Evolutionary conservation across 2,113 vertebrate species (phyloP).

Genomic region (Sclerurus mexicanus): DNA sequence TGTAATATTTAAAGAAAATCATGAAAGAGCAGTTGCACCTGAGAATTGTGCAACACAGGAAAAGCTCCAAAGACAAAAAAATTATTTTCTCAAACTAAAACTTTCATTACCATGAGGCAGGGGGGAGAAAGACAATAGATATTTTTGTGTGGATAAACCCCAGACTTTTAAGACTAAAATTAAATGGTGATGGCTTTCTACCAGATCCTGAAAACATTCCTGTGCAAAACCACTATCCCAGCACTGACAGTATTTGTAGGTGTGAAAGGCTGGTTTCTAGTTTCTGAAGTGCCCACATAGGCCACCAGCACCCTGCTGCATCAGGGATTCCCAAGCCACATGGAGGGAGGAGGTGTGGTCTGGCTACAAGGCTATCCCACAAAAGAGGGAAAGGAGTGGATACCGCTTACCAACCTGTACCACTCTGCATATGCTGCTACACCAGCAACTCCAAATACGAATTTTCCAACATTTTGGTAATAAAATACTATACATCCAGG

Average conservation of each 20-base stretch:
- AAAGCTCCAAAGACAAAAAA: not conserved
- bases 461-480: not conserved
- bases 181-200: not conserved
- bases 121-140: not conserved
- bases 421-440: not conserved
- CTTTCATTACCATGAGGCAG: not conserved
- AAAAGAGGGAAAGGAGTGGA: not conserved
- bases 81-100: not conserved
- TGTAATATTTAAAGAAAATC: not conserved
- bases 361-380: not conserved
- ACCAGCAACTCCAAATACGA: not conserved
- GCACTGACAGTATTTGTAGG: not conserved
- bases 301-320: rapidly evolving
- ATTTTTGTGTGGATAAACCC: rapidly evolving
- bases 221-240: not conserved
- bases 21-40: not conserved
- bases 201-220: not conserved
- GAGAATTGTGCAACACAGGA: not conserved
- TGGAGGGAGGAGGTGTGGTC: not conserved
- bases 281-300: not conserved
- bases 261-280: not conserved
- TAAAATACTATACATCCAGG: not conserved
- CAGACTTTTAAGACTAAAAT: not conserved
- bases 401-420: not conserved
- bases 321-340: not conserved